These are phyloP conservation scores for Mus caroli DNA, from an alignment of 2,797 vertebrate species.

Conservation along the genomic window DNA sequence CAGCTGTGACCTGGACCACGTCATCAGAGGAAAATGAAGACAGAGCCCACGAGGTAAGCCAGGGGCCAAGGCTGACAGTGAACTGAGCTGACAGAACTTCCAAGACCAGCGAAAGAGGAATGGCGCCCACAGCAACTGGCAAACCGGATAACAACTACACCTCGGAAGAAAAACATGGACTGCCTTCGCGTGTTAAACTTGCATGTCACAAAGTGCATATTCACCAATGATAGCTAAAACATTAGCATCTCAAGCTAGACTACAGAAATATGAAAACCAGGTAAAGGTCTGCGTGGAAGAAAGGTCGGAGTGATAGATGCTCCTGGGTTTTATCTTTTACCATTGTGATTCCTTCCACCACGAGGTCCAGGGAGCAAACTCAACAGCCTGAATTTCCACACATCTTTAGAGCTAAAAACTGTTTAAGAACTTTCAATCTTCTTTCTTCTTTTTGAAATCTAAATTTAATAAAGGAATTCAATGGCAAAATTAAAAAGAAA, in stretches of 20 bases:
- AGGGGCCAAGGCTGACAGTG: not conserved
- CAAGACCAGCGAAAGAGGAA: not conserved
- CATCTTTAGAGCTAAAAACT: conserved; percentile 49
- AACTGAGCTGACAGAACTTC: not conserved
- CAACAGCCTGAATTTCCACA: not conserved
- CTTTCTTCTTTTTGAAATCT: not conserved
- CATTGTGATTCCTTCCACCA: not conserved
- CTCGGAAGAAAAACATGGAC: not conserved
- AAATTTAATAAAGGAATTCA: conserved; percentile 52
- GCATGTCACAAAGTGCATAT: conserved; percentile 14
- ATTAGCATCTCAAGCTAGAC: not conserved
- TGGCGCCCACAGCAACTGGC: rapidly evolving
- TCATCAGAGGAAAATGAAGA: not conserved
- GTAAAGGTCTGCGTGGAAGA: not conserved
- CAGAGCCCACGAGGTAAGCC: not conserved
- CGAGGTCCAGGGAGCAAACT: not conserved
- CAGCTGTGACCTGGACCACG: not conserved
- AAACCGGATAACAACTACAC: not conserved
- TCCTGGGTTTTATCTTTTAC: not conserved
- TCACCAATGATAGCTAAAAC: conserved; percentile 34
- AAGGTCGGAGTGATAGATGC: not conserved
- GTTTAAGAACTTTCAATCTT: not conserved
- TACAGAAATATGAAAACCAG: conserved; percentile 17
- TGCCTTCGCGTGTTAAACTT: not conserved
- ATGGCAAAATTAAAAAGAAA: conserved; percentile 55